These are phyloP conservation scores for Acleris cristana DNA, from an alignment of 2,888 invertebrate species.

Conservation along the genomic window DNA sequence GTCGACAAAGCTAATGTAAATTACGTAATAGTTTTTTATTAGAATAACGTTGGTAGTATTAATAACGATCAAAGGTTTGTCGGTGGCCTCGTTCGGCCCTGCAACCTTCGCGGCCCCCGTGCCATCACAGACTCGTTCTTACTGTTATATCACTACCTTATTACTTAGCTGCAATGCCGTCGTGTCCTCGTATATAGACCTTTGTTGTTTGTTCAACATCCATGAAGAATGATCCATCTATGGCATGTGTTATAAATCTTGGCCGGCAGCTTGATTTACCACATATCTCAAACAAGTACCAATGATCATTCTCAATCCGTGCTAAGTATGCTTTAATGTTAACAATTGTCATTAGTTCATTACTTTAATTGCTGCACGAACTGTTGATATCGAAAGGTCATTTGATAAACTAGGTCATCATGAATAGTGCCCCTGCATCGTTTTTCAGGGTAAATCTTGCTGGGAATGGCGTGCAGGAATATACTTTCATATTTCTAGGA, in stretches of 20 bases:
- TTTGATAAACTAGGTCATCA: slow-evolving; percentile 35
- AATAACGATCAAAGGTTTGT: slow-evolving; percentile 36
- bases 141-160: slow-evolving; percentile 34
- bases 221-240: not conserved
- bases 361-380: slow-evolving; percentile 15
- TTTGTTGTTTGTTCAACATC: slow-evolving; percentile 37
- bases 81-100: slow-evolving; percentile 73
- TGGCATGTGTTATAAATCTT: not conserved
- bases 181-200: slow-evolving; percentile 42
- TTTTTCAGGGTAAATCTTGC: slow-evolving; percentile 15
- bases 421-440: slow-evolving; percentile 24
- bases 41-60: slow-evolving; percentile 8
- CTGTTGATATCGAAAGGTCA: slow-evolving; percentile 30
- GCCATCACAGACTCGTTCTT: slow-evolving; percentile 50
- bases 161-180: slow-evolving; percentile 28
- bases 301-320: not conserved
- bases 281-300: not conserved
- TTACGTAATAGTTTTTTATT: slow-evolving; percentile 2
- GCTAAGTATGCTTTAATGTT: no score
- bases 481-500: slow-evolving; percentile 4
- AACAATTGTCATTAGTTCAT: not conserved
- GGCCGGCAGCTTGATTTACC: not conserved
- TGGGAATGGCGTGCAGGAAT: slow-evolving; percentile 7
- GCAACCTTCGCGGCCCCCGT: slow-evolving; percentile 75
- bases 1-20: no score